Percentiles rank a stretch among this genome's conserved stretches.
These are phyloP conservation scores for Zoanthus solanderi DNA, from an alignment of 92 coral and sea anemone species.

Conservation along the genomic window DNA sequence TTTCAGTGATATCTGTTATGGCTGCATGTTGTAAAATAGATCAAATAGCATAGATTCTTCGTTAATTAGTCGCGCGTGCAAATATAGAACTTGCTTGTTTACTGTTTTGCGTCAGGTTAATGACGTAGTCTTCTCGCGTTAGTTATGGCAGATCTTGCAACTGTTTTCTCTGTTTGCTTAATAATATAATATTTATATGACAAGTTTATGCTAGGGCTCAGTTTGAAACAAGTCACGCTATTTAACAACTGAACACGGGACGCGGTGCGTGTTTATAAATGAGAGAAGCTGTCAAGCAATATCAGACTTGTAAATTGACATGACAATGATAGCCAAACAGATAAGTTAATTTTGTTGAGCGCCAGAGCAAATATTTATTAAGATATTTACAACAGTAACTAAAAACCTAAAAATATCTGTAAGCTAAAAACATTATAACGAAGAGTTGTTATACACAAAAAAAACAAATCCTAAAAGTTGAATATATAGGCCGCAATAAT, in stretches of 20 bases:
- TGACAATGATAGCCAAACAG: constrained; percentile 20
- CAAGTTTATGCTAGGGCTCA: neutral
- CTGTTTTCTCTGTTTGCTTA: too few species aligned
- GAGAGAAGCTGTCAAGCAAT: neutral
- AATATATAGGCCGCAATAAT: neutral
- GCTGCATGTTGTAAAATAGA: neutral
- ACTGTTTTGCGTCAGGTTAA: neutral
- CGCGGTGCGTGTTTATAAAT: neutral
- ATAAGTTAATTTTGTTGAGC: neutral
- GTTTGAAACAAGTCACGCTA: neutral
- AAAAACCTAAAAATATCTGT: constrained; percentile 2
- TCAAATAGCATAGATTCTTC: constrained; percentile 8
- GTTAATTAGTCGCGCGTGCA: neutral
- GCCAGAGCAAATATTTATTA: constrained; percentile 26
- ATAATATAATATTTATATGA: neutral
- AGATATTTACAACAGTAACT: neutral
- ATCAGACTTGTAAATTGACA: neutral
- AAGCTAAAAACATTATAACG: neutral
- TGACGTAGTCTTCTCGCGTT: neutral
- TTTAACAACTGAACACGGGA: neutral
- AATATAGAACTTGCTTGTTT: neutral
- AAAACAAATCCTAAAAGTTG: neutral
- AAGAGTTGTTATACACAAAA: constrained; percentile 7
- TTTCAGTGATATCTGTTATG: neutral
- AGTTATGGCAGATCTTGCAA: too few species aligned